Evolutionary conservation across 2,113 vertebrate species (phyloP).

Genomic region (Brachypodius melanocephalos): DNA sequence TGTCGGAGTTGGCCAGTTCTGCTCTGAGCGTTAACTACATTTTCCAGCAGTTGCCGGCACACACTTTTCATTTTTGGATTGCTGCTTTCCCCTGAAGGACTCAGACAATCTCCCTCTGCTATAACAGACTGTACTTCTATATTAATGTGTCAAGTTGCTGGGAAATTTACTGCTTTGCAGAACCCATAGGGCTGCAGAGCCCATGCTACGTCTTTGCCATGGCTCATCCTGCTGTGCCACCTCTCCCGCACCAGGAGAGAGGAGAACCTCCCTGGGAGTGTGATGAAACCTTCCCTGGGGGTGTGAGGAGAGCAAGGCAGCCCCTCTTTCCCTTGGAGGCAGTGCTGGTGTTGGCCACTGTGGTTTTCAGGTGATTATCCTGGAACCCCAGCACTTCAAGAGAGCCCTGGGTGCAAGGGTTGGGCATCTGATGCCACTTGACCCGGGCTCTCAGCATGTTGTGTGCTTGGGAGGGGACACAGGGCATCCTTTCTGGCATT

Average conservation of each 20-base stretch:
- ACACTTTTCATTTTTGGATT: constrained; percentile 66
- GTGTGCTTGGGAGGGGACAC: not conserved
- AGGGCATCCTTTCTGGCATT: not conserved
- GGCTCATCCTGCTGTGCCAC: not conserved
- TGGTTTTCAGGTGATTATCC: not conserved
- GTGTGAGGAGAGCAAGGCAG: not conserved
- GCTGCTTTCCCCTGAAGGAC: constrained; percentile 68
- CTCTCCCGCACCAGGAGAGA: fast-evolving
- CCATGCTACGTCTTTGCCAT: not conserved
- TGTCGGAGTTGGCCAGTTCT: not conserved
- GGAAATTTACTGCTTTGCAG: constrained; percentile 73
- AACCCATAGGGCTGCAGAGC: constrained; percentile 50
- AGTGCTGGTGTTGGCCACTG: not conserved
- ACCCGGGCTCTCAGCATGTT: fast-evolving
- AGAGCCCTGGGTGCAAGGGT: fast-evolving
- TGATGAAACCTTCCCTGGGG: not conserved
- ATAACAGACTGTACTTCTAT: constrained; percentile 76
- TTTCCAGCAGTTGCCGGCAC: constrained; percentile 29
- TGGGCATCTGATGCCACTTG: fast-evolving
- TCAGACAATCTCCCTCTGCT: constrained; percentile 72
- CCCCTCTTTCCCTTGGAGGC: not conserved
- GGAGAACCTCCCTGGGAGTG: not conserved
- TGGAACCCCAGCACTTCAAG: fast-evolving
- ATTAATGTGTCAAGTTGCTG: constrained; percentile 75
- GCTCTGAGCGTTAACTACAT: constrained; percentile 27